Evolutionary conservation across 2,113 vertebrate genomes (phyloP), one percentile per base, ranked within the genome.

Genomic region (Phyllostomus discolor): DNA sequence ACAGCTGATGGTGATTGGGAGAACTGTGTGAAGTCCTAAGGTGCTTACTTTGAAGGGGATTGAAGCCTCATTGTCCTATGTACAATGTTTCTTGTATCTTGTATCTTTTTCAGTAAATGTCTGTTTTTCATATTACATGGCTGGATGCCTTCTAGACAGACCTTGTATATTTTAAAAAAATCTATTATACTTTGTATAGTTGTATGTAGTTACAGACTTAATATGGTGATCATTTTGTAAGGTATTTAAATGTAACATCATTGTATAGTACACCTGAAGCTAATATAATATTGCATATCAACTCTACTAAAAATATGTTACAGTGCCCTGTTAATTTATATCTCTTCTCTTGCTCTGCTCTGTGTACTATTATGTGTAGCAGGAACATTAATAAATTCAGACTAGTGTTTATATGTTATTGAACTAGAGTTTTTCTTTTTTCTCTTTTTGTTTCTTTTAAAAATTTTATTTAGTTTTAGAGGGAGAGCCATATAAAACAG

Each of bases 381-480:
- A 24, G 50, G 41, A 95, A 11, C 67, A 81, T 86, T 92, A 83
- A 84, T 69, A 78, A 89, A 89, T 93, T 95, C 48, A 76, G 48
- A 83, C 57, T 76, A 57, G 31, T 92, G 28, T 83, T 62, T 76
- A 12, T 80, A 46, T 91, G 43, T 73, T 87, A 57, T 85, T 64
- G 80, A 87, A 81, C 59, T 62, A 31, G 59, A 31, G 26, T 62
- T 62, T 62, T 62, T 62, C 26, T 62, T 62, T 62, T 62, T 62
- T 57, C 20, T 57, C 54, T 57, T 10, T 54, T 52, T 16, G 3
- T 52, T 54, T 54, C 43, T 57, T 57, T 57, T 57, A 2, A 57
- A 57, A 19, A 57, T 57, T 57, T 57, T 54, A 54, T 54, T 22
- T 57, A 57, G 22, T 57, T 57, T 57, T 57, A 57, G 54, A 57